phyloP scores from a whole-genome alignment of 2,888 invertebrate genomes.

The Eupelmus urozonus region DNA sequence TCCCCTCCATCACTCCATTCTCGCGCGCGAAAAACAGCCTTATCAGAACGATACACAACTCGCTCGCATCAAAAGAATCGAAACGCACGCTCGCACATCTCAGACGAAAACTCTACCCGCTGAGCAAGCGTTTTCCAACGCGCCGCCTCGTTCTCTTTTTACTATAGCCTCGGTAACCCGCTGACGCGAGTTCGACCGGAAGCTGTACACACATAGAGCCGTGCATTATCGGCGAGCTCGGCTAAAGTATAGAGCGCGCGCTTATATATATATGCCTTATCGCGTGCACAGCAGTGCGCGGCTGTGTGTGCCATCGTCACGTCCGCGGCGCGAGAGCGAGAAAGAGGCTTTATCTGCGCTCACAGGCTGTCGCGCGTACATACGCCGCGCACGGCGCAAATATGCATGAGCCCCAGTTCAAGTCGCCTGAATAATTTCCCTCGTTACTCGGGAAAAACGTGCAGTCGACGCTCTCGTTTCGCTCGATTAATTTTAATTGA shows the following conservation, averaged over 20 bases:
- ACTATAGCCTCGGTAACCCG: neutral
- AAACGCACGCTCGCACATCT: neutral
- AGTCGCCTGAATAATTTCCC: conserved; percentile 52
- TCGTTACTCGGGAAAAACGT: conserved; percentile 30
- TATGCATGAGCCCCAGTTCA: conserved; percentile 44
- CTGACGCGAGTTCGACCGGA: conserved; percentile 35
- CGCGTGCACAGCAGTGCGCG: conserved; percentile 31
- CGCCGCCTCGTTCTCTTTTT: conserved; percentile 47
- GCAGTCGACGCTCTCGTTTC: conserved; percentile 27
- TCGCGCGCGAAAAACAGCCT: no score
- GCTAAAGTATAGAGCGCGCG: conserved; percentile 6
- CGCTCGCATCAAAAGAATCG: no score
- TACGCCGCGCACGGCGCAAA: conserved; percentile 32
- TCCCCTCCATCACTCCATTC: no score
- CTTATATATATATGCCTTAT: conserved; percentile 26
- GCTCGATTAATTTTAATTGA: conserved; percentile 51
- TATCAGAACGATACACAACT: no score
- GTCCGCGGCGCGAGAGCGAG: conserved; percentile 13
- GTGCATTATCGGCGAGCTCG: conserved; percentile 10
- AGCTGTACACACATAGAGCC: conserved; percentile 14
- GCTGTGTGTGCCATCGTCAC: conserved; percentile 39
- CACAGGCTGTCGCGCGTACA: conserved; percentile 29
- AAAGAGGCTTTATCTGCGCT: conserved; percentile 47
- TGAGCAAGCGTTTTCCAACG: neutral
- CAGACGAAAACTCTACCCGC: no score